phyloP scores from a whole-genome alignment of 2,113 vertebrate species.

The Heterotilapia buettikoferi region DNA sequence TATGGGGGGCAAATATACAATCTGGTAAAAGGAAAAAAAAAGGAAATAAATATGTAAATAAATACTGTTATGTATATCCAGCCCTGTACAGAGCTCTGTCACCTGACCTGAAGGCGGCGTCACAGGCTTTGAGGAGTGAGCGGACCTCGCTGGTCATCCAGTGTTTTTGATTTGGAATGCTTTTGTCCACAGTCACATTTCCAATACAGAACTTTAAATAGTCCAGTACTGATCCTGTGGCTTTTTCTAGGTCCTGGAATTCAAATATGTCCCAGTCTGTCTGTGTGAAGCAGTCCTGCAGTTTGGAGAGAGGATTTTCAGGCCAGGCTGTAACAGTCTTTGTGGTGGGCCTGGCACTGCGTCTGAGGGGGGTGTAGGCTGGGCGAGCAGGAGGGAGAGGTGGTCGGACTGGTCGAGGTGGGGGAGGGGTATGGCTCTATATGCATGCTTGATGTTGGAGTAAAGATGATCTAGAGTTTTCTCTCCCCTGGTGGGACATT shows the following conservation, averaged over 20 bases:
- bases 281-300: too few relatives aligned
- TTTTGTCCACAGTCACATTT: background rate
- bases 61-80: background rate
- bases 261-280: too few relatives aligned
- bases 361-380: too few relatives aligned
- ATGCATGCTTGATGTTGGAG: background rate
- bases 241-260: too few relatives aligned
- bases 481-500: background rate
- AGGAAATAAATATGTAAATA: background rate
- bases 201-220: background rate
- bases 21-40: fast-evolving
- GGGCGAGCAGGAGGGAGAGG: too few relatives aligned
- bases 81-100: background rate
- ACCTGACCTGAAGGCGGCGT: fast-evolving
- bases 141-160: background rate
- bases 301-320: too few relatives aligned
- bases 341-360: too few relatives aligned
- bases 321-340: too few relatives aligned
- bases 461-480: background rate
- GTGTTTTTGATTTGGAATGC: background rate
- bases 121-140: background rate
- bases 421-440: background rate
- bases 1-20: background rate
- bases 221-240: background rate
- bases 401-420: too few relatives aligned